Base-by-base conservation (phyloP, 2,888 invertebrate genomes). In the Orchesella flavescens region DNA sequence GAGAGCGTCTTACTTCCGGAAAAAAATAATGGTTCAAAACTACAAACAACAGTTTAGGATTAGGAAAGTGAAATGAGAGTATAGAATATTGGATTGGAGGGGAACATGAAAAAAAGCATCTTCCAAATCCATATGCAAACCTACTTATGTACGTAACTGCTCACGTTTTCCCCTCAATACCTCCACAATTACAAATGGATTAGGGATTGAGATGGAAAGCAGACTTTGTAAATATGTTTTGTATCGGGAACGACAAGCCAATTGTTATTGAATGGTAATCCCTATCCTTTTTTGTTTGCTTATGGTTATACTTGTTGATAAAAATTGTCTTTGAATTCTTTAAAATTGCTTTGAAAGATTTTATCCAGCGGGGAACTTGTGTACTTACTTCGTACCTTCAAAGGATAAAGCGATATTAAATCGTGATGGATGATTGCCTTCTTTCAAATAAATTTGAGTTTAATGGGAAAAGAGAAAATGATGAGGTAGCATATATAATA, bases 391-490 rank as follows among this genome's bases (percentile, higher is more conserved):
- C 10, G 1, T 17, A 24, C 43, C 10, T 73, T 23, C n/a, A 13
- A n/a, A 34, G 34, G 15, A 34, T n/a, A n/a, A 21, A 24, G 19
- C 23, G 19, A 34, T 75, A 65, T 75, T 49, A 75, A 65, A 55
- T 75, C 34, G 17, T 75, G 63, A 75, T 66, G n/a, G 66, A 75
- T 75, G 43, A 49, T 24, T 49, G 74, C 34, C 24, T 65, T 19
- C 75, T 66, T 75, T 68, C 44, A 68, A 76, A 57, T 44, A 68
- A 76, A 57, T 44, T 68, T 66, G 57, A 76, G 34, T 44, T 76
- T 68, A 66, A 76, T 76, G 68, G 65, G 23, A 10, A 17, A 68
- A 57, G 1, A 7, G 55, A 57, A 43, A 74, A 21, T 21, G 61
- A 73, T 13, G 23, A 59, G 46, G 21, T 24, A 44, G 55, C 63